phyloP scores from a whole-genome alignment of 2,888 invertebrate genomes.

The Conchocele bisecta region DNA sequence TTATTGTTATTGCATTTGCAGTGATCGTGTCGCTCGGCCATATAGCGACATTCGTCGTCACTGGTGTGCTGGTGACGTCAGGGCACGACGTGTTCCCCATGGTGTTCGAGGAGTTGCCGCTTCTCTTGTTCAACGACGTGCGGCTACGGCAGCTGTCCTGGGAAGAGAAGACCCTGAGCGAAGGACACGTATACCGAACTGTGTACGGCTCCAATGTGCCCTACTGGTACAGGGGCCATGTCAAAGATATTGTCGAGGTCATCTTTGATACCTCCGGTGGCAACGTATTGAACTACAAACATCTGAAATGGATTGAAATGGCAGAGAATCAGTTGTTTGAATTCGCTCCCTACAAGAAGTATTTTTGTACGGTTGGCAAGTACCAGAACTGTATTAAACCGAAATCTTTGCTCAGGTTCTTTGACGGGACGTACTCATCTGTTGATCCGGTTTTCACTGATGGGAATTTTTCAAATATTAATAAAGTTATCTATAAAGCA shows the following conservation, averaged over 20 bases:
- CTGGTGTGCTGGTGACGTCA: slow-evolving; percentile 44
- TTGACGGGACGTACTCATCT: slow-evolving; percentile 62
- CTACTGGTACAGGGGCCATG: slow-evolving; percentile 49
- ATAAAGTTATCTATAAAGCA: slow-evolving; percentile 56
- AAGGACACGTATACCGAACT: slow-evolving; percentile 40
- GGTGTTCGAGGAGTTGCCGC: slow-evolving; percentile 60
- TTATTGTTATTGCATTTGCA: no score
- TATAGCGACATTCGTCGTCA: slow-evolving; percentile 44
- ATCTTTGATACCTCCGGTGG: slow-evolving; percentile 51
- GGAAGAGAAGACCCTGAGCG: slow-evolving; percentile 36
- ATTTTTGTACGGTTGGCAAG: slow-evolving; percentile 51
- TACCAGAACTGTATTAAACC: slow-evolving; percentile 52
- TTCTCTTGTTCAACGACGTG: slow-evolving; percentile 57
- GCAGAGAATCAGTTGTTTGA: slow-evolving; percentile 56
- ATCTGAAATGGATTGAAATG: slow-evolving; percentile 41
- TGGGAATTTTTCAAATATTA: slow-evolving; percentile 41
- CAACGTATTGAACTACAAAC: slow-evolving; percentile 44
- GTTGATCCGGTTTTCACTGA: slow-evolving; percentile 52
- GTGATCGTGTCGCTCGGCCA: slow-evolving; percentile 56
- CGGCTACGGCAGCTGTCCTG: slow-evolving; percentile 58
- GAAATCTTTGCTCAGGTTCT: slow-evolving; percentile 58
- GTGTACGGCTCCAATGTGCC: slow-evolving; percentile 44
- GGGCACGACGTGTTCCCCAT: slow-evolving; percentile 63
- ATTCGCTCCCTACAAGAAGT: slow-evolving; percentile 31
- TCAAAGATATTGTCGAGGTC: slow-evolving; percentile 61